Evolutionary conservation across 2,888 invertebrate species (phyloP), one percentile per base, ranked within the genome.

Genomic region (Elegia similella): DNA sequence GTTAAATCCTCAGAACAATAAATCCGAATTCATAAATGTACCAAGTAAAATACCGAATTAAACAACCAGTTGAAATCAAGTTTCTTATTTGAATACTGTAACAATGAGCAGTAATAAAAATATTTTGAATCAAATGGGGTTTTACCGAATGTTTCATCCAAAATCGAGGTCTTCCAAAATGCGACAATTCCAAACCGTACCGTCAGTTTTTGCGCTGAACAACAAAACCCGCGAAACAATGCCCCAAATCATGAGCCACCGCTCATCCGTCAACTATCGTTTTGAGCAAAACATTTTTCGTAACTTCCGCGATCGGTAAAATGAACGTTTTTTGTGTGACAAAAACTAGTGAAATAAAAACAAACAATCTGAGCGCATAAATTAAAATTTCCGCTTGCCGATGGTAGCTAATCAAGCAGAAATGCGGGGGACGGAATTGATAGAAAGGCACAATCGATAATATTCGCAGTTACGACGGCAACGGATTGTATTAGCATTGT

Each of bases 361-460:
- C 85, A 88, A 86, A 88, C 82, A 86, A 83, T 85, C 82, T 84
- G 74, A 77, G 80, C 78, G 85, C 85, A 87, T 88, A 91, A 90
- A 91, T 89, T 88, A 88, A 90, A 88, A 89, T 91, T 86, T 89
- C 90, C 89, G 88, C 83, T 85, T 76, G 76, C 71, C 78, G 82
- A 83, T 80, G 75, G 79, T 78, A 80, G 64, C 76, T 80, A 85
- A 82, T 88, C 82, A 88, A 86, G 83, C 87, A 86, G 85, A 84
- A 90, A 87, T 76, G 79, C 80, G 72, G 85, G 86, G 88, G 86
- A 80, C 75, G 67, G 60, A 52, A 57, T 50, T 63, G 69, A 64
- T 68, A 66, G 63, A 63, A 64, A 63, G 57, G 60, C 61, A 62
- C 73, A 72, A 75, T 74, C 77, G 70, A 82, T 82, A 76, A 70